Evolutionary conservation across 2,888 invertebrate species (phyloP), one percentile per base, ranked within the genome.

Genomic region (Synanthedon tipuliformis): DNA sequence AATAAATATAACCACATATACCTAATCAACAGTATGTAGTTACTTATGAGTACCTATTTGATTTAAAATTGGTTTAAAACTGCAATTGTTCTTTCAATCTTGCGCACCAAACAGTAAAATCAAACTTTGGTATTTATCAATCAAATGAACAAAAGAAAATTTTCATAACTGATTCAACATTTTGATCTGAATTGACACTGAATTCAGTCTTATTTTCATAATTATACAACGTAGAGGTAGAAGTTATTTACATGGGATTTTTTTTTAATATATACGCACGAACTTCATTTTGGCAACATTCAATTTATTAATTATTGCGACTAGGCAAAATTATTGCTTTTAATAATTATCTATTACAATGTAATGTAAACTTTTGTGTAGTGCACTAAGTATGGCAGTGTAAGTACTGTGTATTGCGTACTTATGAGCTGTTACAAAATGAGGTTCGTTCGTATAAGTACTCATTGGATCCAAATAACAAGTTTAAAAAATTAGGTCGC

Each of bases 171-270:
- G 15, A 15, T 45, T 45, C 49, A 23, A 49, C 16, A 18, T 49
- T 49, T 49, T 64, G 70, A 69, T 75, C 83, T 81, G 86, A 88
- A 88, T 88, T 88, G 88, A 88, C 88, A 80, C 78, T 70, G 82
- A 81, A 82, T 84, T 88, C 88, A 88, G 88, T 88, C 88, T 88
- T 87, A 68, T 73, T 71, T 77, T 77, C 71, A 73, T 78, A 72
- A 69, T 34, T 34, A 34, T 34, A 69, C 70, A 71, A 71, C 64
- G 62, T 73, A 75, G 81, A 84, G 78, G 79, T 82, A 81, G 68
- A 34, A 34, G 67, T 75, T 81, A 81, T 84, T 75, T 80, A 83
- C 80, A 81, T 65, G 66, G 69, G 69, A 61, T 65, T 60, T n/a
- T n/a, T n/a, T n/a, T n/a, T n/a, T 63, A 58, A 45, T 56, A 54